phyloP scores from a whole-genome alignment of 2,888 invertebrate species.

The Amblyteles armatorius region DNA sequence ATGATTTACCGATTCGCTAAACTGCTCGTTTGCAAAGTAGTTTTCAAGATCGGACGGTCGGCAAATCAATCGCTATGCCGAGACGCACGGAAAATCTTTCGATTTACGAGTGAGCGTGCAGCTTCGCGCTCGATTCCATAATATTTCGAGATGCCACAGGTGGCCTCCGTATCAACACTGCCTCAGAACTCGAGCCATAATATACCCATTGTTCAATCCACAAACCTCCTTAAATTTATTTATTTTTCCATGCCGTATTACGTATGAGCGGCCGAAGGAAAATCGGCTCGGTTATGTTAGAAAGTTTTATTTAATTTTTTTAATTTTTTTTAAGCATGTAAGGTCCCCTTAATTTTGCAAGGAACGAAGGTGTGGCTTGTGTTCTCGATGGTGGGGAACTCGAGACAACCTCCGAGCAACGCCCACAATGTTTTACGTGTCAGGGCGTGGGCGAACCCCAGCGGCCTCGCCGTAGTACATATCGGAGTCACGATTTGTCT shows the following conservation, averaged over 20 bases:
- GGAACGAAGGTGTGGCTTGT: constrained; percentile 51
- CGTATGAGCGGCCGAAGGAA: background rate
- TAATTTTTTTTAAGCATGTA: no score
- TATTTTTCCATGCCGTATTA: background rate
- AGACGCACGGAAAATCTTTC: constrained; percentile 72
- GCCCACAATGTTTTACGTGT: constrained; percentile 73
- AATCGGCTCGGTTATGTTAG: background rate
- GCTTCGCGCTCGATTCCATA: constrained; percentile 11
- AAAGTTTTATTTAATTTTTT: background rate
- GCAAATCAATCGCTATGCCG: constrained; percentile 25
- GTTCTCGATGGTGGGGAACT: constrained; percentile 71
- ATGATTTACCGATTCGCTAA: constrained; percentile 76
- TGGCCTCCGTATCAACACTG: background rate
- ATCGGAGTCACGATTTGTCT: constrained; percentile 13
- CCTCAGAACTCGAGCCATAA: background rate
- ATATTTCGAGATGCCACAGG: constrained; percentile 3
- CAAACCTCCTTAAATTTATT: background rate
- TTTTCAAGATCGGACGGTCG: constrained; percentile 3
- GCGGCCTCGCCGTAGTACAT: constrained; percentile 6
- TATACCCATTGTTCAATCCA: background rate
- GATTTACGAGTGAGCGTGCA: constrained; percentile 70
- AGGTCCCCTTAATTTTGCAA: background rate
- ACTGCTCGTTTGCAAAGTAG: constrained; percentile 59
- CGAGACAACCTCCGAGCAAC: constrained; percentile 74
- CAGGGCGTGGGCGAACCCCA: constrained; percentile 51